Evolutionary conservation across 2,797 vertebrate species (phyloP).

Genomic region (Sibirionetta formosa): DNA sequence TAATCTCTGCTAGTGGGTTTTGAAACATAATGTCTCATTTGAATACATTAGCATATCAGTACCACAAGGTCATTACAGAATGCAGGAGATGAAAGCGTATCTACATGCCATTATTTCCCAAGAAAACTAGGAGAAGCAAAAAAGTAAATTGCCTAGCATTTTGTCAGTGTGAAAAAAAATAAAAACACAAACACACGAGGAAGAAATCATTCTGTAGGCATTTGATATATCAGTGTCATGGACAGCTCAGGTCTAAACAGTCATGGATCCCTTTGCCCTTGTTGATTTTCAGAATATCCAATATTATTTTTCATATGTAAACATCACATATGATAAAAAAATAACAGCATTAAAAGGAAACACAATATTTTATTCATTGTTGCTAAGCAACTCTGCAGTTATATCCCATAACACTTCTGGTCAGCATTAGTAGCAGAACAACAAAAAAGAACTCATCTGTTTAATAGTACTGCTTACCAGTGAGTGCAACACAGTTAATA

Average conservation of each 20-base stretch:
- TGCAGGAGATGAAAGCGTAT: slow-evolving; percentile 38
- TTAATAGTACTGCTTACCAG: background rate
- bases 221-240: background rate
- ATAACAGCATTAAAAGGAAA: background rate
- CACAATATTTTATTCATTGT: background rate
- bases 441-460: background rate
- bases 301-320: background rate
- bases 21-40: slow-evolving; percentile 68
- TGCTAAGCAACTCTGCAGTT: slow-evolving; percentile 35
- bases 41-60: slow-evolving; percentile 68
- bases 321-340: background rate
- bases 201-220: background rate
- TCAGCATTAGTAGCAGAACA: background rate
- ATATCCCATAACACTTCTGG: background rate
- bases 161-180: background rate
- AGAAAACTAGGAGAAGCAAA: background rate
- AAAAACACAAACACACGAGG: background rate
- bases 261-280: background rate
- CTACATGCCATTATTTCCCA: slow-evolving; percentile 16
- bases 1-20: slow-evolving; percentile 49
- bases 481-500: background rate
- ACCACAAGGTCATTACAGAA: slow-evolving; percentile 65
- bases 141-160: background rate
- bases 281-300: background rate
- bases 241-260: background rate